Evolutionary conservation across 2,888 invertebrate species (phyloP), one percentile per base, ranked within the genome.

Genomic region (Andrena bicolor): DNA sequence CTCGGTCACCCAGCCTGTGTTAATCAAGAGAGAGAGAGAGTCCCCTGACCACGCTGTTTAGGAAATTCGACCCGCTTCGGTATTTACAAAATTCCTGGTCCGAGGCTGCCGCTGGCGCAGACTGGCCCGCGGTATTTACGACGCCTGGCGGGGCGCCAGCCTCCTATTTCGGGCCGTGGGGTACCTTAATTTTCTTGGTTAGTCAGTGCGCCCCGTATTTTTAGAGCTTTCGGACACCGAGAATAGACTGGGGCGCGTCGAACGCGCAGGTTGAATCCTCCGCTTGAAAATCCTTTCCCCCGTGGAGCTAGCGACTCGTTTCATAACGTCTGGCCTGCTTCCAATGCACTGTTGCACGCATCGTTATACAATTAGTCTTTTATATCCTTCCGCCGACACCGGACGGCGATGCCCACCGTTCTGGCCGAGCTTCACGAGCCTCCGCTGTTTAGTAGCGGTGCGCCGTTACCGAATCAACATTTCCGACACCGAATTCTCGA

Each of bases 261-360:
- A 51, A 76, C 10, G 60, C 60, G 30, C 48, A 56, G 30, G 68
- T 76, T 83, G 82, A 61, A 76, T 81, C 70, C 69, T 48, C 35
- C 35, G 61, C 30, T 69, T 73, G 69, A 41, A 63, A 73, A 16
- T 41, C 41, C 49, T 69, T 81, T 78, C 41, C 41, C 41, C 64
- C n/a, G 58, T 16, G 13, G 7, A 16, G 26, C 60, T 30, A 26
- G 65, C 32, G 30, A 6, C 32, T 28, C n/a, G 58, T 84, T 79
- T 83, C 83, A 72, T 82, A 84, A 83, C 69, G 35, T 35, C 65
- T 84, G 84, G 84, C 75, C 69, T 6, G 13, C 48, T 8, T 84
- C 84, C 84, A 83, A 61, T 71, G 30, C 26, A 10, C 70, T 69
- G 81, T 70, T 81, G 76, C 65, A 13, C 41, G n/a, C 7, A 6